phyloP scores from a whole-genome alignment of 2,888 invertebrate species.

The Steinernema scapterisci region DNA sequence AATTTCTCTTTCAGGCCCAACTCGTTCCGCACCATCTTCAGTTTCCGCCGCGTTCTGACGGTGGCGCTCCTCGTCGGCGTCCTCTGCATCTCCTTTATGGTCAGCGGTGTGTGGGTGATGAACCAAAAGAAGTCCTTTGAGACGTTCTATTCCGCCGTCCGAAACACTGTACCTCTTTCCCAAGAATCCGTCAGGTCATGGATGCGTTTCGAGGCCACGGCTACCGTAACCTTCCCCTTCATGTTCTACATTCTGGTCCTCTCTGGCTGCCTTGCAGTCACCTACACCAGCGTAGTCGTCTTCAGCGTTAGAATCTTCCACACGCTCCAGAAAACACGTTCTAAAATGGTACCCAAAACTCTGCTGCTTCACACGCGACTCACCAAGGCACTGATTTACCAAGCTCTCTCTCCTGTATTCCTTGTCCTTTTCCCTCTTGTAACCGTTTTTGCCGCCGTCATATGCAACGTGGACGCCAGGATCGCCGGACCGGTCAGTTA shows the following conservation, averaged over 20 bases:
- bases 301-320: conserved; percentile 2
- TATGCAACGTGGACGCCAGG: neutral
- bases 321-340: neutral
- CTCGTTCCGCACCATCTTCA: neutral
- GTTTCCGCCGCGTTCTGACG: neutral
- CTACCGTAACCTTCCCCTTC: conserved; percentile 4
- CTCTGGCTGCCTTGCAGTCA: neutral
- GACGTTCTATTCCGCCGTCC: neutral
- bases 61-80: neutral
- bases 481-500: neutral
- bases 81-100: neutral
- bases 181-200: neutral
- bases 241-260: neutral
- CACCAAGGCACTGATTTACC: neutral
- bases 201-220: neutral
- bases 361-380: neutral
- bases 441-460: conserved; percentile 10
- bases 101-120: conserved; percentile 16
- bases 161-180: neutral
- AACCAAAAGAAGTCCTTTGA: neutral
- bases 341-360: neutral
- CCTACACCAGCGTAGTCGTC: neutral
- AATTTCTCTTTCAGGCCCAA: neutral
- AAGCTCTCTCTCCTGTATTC: neutral
- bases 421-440: neutral